A percentile compares a stretch with the other conserved stretches of the same genome.
Evolutionary conservation across 2,113 vertebrate species (phyloP).

Genomic region (Daphoenositta chrysoptera): DNA sequence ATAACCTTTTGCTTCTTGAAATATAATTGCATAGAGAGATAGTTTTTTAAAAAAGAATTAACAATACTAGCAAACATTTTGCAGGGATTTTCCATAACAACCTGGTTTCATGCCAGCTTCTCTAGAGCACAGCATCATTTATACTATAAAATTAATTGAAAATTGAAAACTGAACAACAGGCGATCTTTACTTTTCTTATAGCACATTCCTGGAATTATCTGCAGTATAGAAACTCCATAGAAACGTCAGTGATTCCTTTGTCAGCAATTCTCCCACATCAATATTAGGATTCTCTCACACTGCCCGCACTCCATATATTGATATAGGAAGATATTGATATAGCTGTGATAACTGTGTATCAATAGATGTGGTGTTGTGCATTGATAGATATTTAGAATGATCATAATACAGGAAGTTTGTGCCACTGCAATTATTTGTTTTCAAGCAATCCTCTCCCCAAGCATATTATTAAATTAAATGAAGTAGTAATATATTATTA

Average conservation of each 20-base stretch:
- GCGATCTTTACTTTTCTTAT: not conserved
- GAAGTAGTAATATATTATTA: not conserved
- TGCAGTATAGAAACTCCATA: not conserved
- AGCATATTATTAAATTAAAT: not conserved
- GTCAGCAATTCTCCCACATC: not conserved
- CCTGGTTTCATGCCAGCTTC: constrained; percentile 23
- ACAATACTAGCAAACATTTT: constrained; percentile 43
- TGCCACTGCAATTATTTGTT: not conserved
- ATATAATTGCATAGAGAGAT: constrained; percentile 58
- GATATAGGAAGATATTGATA: not conserved
- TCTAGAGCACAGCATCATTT: not conserved
- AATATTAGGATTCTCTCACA: not conserved
- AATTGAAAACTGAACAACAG: not conserved
- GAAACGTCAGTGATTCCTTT: not conserved
- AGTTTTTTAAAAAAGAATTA: constrained; percentile 65
- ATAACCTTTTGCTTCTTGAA: constrained; percentile 74
- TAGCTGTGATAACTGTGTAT: not conserved
- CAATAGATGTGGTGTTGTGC: not conserved
- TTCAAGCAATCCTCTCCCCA: not conserved
- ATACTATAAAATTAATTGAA: constrained; percentile 15
- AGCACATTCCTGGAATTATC: not conserved
- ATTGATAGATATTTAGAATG: not conserved
- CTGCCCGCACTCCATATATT: not conserved
- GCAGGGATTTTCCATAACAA: constrained; percentile 43
- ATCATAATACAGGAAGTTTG: not conserved